Evolutionary conservation across 1,140 invertebrate species (phyloP).

Genomic region (Mylabris phalerata): DNA sequence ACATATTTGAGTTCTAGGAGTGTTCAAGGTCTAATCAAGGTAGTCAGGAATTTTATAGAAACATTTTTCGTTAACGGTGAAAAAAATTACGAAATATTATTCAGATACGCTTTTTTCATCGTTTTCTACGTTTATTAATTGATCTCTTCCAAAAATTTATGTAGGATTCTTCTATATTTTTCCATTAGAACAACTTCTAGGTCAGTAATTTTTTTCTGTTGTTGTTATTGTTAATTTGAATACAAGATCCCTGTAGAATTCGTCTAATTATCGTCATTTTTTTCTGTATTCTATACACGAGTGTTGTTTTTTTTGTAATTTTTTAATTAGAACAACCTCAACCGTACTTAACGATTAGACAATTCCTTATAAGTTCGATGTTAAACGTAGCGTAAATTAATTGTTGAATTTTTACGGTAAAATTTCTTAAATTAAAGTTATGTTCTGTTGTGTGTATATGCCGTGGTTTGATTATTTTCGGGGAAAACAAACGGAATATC

Average conservation of each 20-base stretch:
- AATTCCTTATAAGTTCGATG: slow-evolving; percentile 6
- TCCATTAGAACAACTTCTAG: too few relatives aligned
- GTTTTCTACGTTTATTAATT: too few relatives aligned
- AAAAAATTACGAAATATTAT: slow-evolving; percentile 28
- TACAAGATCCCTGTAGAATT: too few relatives aligned
- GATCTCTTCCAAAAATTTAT: too few relatives aligned
- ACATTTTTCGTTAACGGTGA: slow-evolving; percentile 31
- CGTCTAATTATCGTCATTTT: too few relatives aligned
- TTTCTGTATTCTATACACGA: too few relatives aligned
- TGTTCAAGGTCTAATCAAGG: slow-evolving; percentile 30
- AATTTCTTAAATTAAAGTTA: slow-evolving; percentile 7
- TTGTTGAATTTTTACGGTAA: slow-evolving; percentile 11
- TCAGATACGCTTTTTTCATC: too few relatives aligned
- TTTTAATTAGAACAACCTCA: too few relatives aligned
- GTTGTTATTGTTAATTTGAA: too few relatives aligned
- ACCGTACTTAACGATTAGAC: neutral
- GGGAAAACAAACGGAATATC: neutral
- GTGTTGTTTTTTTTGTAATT: too few relatives aligned
- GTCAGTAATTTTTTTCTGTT: too few relatives aligned
- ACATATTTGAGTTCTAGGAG: slow-evolving; percentile 19
- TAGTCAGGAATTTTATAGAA: slow-evolving; percentile 27
- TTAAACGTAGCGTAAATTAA: slow-evolving; percentile 15
- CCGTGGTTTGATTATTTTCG: neutral
- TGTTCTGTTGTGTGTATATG: slow-evolving; percentile 5
- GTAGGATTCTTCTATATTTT: too few relatives aligned